Percentiles rank a stretch among this genome's conserved stretches.
Evolutionary conservation across 2,888 invertebrate species (phyloP).

Genomic region (Tromatobia lineatoria): DNA sequence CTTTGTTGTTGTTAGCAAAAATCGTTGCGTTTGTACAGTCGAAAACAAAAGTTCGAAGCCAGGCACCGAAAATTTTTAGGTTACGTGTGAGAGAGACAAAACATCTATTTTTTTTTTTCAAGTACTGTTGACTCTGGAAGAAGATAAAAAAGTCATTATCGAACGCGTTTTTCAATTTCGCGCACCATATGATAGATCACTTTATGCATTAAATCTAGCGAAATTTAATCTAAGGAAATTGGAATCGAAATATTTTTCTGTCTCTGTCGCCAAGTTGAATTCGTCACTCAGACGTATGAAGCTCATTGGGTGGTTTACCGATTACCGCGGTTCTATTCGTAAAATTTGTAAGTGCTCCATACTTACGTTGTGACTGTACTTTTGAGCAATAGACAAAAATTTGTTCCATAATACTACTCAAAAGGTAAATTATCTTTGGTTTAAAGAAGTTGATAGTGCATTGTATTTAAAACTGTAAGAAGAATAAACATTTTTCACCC

Average conservation of each 20-base stretch:
- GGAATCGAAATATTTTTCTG: neutral
- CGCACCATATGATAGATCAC: too few relatives aligned
- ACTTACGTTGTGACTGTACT: neutral
- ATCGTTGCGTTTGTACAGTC: neutral
- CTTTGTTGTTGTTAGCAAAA: neutral
- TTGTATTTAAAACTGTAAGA: too few relatives aligned
- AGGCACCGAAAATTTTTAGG: neutral
- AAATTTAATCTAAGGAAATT: neutral
- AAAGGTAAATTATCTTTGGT: too few relatives aligned
- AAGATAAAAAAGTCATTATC: neutral
- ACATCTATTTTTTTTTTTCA: too few relatives aligned
- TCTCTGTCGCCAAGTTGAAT: neutral
- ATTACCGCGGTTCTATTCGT: neutral
- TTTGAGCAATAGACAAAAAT: too few relatives aligned
- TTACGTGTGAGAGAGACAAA: neutral
- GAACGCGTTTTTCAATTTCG: neutral
- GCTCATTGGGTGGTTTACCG: neutral
- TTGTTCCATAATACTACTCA: too few relatives aligned
- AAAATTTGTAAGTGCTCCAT: neutral
- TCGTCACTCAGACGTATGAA: neutral
- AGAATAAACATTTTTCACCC: too few relatives aligned
- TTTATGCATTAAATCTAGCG: neutral
- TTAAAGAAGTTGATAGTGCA: too few relatives aligned
- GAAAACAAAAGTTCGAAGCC: neutral
- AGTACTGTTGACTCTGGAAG: neutral